These are phyloP conservation scores for Apotomis betuletana DNA, from an alignment of 2,888 invertebrate genomes.

Conservation along the genomic window DNA sequence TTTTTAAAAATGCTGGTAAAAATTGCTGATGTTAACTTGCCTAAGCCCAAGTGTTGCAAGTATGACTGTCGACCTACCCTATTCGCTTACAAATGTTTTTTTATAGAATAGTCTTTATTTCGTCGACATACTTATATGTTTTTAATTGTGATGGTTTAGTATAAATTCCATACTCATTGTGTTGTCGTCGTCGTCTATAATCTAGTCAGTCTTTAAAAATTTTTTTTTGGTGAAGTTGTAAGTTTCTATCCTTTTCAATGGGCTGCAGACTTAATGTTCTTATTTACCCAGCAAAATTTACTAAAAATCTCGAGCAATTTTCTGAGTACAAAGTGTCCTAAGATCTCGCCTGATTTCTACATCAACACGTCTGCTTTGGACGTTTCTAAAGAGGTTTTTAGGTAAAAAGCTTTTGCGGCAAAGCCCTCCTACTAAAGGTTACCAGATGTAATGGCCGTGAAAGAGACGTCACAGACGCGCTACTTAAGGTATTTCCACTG, in stretches of 20 bases:
- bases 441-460: slow-evolving; percentile 54
- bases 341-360: slow-evolving; percentile 43
- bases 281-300: slow-evolving; percentile 1
- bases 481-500: slow-evolving; percentile 46
- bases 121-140: too few relatives aligned
- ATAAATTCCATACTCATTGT: too few relatives aligned
- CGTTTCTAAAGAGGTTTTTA: slow-evolving; percentile 51
- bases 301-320: slow-evolving; percentile 21
- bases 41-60: too few relatives aligned
- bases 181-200: too few relatives aligned
- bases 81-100: too few relatives aligned
- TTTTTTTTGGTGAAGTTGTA: not conserved
- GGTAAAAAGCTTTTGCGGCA: slow-evolving; percentile 51
- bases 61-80: too few relatives aligned
- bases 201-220: too few relatives aligned
- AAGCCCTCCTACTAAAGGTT: slow-evolving; percentile 52
- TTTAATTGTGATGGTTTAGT: too few relatives aligned
- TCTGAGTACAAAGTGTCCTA: slow-evolving; percentile 27
- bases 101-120: too few relatives aligned
- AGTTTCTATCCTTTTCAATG: not conserved
- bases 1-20: too few relatives aligned
- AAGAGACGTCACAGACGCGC: slow-evolving; percentile 51
- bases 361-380: slow-evolving; percentile 51
- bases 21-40: too few relatives aligned
- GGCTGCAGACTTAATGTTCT: not conserved